Evolutionary conservation across 2,888 invertebrate species (phyloP).

Genomic region (Caenorhabditis sinica): DNA sequence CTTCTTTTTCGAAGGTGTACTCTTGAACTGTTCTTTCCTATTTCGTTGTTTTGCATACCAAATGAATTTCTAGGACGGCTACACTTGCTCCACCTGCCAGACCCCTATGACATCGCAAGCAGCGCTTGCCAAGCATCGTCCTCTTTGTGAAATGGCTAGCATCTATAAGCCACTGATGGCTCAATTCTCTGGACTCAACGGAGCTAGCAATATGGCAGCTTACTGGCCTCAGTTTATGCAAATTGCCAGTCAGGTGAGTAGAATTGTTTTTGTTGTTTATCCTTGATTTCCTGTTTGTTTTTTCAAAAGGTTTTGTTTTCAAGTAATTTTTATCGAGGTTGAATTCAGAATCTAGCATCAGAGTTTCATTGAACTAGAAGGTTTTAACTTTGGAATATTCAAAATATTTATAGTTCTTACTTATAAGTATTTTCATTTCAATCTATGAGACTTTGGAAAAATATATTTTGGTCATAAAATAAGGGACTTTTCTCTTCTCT

Average conservation of each 20-base stretch:
- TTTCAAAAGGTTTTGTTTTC: too few relatives aligned
- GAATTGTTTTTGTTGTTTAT: background rate
- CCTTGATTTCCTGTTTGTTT: background rate
- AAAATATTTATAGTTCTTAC: too few relatives aligned
- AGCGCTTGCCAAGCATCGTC: slow-evolving; percentile 94
- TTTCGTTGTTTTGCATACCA: too few relatives aligned
- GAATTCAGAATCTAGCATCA: too few relatives aligned
- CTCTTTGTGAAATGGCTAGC: slow-evolving; percentile 90
- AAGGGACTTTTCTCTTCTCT: too few relatives aligned
- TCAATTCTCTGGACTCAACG: slow-evolving; percentile 76
- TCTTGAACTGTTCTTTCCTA: too few relatives aligned
- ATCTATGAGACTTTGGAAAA: too few relatives aligned
- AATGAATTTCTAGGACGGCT: slow-evolving; percentile 84
- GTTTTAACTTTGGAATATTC: too few relatives aligned
- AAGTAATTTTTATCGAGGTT: too few relatives aligned
- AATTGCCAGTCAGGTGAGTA: slow-evolving; percentile 62
- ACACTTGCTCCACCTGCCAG: slow-evolving; percentile 87
- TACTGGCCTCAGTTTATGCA: slow-evolving; percentile 72
- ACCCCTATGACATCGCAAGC: slow-evolving; percentile 91
- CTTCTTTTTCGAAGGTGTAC: background rate
- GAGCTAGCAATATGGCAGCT: background rate
- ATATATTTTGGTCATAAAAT: too few relatives aligned
- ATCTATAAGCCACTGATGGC: slow-evolving; percentile 73
- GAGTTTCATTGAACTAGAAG: too few relatives aligned
- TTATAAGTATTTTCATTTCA: too few relatives aligned